phyloP scores from a whole-genome alignment of 2,113 vertebrate species.

The Tragelaphus buxtoni region DNA sequence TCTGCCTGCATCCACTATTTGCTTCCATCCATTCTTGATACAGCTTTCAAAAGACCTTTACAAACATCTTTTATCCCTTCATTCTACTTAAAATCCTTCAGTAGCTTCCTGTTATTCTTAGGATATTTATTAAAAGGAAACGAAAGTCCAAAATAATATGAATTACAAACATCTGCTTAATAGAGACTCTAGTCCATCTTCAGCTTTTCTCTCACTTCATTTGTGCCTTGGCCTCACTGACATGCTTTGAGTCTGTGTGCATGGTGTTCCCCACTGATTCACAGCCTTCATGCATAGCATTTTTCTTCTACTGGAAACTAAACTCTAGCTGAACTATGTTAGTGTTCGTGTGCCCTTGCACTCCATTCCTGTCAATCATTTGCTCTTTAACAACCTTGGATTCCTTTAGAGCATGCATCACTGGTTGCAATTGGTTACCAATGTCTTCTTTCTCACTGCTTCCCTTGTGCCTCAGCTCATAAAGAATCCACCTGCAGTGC shows the following conservation, averaged over 20 bases:
- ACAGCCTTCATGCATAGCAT: background rate
- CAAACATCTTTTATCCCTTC: background rate
- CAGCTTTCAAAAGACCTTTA: background rate
- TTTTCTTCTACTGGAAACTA: background rate
- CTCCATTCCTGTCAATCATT: background rate
- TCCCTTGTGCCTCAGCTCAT: background rate
- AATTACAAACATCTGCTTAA: background rate
- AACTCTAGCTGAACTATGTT: background rate
- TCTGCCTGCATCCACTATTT: background rate
- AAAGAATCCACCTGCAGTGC: background rate
- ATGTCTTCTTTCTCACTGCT: background rate
- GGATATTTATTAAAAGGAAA: background rate
- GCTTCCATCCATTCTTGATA: background rate
- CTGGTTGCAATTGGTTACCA: background rate
- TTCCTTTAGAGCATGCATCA: background rate
- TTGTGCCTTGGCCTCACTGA: background rate
- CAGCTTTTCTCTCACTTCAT: background rate
- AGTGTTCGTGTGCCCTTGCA: background rate
- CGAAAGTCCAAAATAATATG: background rate
- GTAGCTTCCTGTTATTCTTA: background rate
- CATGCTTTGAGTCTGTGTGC: background rate
- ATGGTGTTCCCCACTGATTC: background rate
- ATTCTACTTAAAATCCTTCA: background rate
- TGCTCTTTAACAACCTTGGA: background rate
- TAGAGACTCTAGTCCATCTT: background rate